Percentiles rank a stretch among this genome's conserved stretches.
These are phyloP conservation scores for Yponomeuta plumbellus DNA, from an alignment of 2,888 invertebrate genomes.

Conservation along the genomic window DNA sequence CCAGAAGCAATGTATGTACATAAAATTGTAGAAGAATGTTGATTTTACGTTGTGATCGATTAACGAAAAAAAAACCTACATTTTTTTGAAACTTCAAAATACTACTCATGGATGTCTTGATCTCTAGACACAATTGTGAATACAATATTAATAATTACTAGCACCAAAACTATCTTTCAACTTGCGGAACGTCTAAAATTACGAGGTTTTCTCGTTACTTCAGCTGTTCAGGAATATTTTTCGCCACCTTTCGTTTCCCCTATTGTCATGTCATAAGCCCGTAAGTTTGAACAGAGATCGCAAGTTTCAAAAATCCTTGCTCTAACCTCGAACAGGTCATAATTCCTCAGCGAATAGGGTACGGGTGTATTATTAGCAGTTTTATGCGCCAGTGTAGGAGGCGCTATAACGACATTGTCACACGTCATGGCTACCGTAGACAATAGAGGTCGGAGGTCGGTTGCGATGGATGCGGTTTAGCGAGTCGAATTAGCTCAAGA, in stretches of 20 bases:
- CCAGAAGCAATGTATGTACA: too few species aligned
- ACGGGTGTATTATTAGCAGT: slow-evolving; percentile 9
- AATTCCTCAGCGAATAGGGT: not conserved
- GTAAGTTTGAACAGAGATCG: not conserved
- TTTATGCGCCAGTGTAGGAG: slow-evolving; percentile 14
- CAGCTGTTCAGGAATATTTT: not conserved
- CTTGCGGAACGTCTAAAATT: too few species aligned
- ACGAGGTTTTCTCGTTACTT: too few species aligned
- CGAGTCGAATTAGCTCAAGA: too few species aligned
- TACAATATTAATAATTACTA: too few species aligned
- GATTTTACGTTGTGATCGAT: too few species aligned
- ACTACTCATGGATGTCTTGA: too few species aligned
- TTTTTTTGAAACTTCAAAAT: too few species aligned
- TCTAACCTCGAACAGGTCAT: not conserved
- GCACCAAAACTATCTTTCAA: too few species aligned
- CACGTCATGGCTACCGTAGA: slow-evolving; percentile 14
- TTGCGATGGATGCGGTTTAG: slow-evolving; percentile 6
- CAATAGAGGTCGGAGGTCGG: slow-evolving; percentile 2
- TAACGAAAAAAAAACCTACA: too few species aligned
- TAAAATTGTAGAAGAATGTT: too few species aligned
- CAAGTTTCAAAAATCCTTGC: not conserved
- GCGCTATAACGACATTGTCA: slow-evolving; percentile 16
- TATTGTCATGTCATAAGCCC: not conserved
- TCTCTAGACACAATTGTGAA: too few species aligned
- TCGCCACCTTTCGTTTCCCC: not conserved